phyloP scores from a whole-genome alignment of 2,888 invertebrate species.

The Darwinula stevensoni region DNA sequence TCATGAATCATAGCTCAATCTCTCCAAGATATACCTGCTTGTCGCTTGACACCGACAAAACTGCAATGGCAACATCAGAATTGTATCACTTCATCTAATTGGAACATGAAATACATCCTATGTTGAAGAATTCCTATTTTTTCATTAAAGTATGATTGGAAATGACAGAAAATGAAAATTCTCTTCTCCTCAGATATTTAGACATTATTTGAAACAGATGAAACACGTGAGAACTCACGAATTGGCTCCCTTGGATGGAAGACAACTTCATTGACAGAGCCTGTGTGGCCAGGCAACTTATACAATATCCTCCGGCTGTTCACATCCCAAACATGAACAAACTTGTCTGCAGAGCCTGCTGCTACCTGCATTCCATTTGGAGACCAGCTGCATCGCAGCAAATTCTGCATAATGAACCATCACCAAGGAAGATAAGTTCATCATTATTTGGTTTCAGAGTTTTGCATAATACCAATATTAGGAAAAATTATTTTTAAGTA shows the following conservation, averaged over 20 bases:
- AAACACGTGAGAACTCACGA: too few relatives aligned
- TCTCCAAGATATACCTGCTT: slow-evolving; percentile 86
- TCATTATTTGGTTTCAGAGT: too few relatives aligned
- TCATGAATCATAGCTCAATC: slow-evolving; percentile 29
- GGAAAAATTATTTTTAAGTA: too few relatives aligned
- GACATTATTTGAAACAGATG: too few relatives aligned
- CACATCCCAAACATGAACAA: slow-evolving; percentile 91
- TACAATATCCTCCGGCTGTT: slow-evolving; percentile 67
- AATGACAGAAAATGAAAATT: too few relatives aligned
- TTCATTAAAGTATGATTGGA: too few relatives aligned
- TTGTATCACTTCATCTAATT: too few relatives aligned
- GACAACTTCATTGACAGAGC: slow-evolving; percentile 81
- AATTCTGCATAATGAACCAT: slow-evolving; percentile 26
- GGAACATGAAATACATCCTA: too few relatives aligned
- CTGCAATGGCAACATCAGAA: slow-evolving; percentile 19
- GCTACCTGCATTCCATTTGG: slow-evolving; percentile 67
- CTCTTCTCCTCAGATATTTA: too few relatives aligned
- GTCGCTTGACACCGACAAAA: slow-evolving; percentile 78
- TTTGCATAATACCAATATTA: too few relatives aligned
- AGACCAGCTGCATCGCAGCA: slow-evolving; percentile 76
- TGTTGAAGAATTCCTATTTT: too few relatives aligned
- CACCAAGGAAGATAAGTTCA: too few relatives aligned
- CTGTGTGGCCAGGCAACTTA: slow-evolving; percentile 91
- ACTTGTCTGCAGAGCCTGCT: slow-evolving; percentile 80
- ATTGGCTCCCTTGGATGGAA: slow-evolving; percentile 85